phyloP scores from a whole-genome alignment of 2,797 vertebrate genomes.

The Lepilemur septentrionalis region DNA sequence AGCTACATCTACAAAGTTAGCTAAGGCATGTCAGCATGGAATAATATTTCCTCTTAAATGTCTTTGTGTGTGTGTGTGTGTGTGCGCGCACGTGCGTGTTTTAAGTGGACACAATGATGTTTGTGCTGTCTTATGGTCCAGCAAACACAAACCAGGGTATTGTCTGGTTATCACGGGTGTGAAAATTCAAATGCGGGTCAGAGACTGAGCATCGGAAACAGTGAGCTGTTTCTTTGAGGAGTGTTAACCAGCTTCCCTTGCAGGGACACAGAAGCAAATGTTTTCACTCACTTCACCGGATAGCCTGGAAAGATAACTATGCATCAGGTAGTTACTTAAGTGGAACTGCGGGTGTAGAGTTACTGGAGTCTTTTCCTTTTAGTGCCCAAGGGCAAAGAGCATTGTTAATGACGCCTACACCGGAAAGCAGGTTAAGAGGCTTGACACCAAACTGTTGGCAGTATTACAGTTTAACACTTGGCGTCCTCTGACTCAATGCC shows the following conservation, averaged over 20 bases:
- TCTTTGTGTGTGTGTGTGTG: not conserved
- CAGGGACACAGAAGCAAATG: constrained; percentile 49
- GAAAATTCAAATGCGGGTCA: not conserved
- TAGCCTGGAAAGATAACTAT: constrained; percentile 71
- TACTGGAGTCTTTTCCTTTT: constrained; percentile 74
- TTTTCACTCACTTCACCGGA: constrained; percentile 62
- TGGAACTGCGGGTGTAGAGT: constrained; percentile 76
- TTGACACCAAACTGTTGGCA: constrained; percentile 67
- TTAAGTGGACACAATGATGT: not conserved
- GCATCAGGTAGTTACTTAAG: constrained; percentile 74
- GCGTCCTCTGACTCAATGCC: constrained; percentile 57
- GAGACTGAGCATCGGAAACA: not conserved
- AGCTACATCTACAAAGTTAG: not conserved
- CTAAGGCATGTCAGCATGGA: not conserved
- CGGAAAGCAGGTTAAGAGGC: constrained; percentile 79
- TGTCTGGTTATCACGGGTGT: not conserved
- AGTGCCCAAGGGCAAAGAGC: constrained; percentile 78
- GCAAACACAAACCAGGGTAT: not conserved
- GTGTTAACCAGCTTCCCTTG: constrained; percentile 13
- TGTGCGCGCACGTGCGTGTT: too few relatives aligned
- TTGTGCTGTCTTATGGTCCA: not conserved
- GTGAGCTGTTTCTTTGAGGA: not conserved
- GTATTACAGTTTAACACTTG: constrained; percentile 6
- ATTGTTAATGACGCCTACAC: constrained; percentile 68
- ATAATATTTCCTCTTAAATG: not conserved